Evolutionary conservation across 2,113 vertebrate genomes (phyloP).

Genomic region (Pterocles orientalis): DNA sequence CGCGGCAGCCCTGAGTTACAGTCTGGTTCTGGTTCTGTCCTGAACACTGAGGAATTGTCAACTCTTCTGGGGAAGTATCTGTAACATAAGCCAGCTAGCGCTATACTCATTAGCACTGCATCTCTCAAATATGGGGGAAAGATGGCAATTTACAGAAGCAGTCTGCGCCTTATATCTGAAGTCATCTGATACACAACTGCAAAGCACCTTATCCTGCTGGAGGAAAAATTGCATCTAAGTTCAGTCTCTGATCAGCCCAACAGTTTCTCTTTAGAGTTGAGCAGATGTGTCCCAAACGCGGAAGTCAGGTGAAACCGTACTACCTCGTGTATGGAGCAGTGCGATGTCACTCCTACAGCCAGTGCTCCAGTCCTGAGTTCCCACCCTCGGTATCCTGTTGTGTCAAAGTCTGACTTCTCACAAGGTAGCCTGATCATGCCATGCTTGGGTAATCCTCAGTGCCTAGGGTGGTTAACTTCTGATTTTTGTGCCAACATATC

Average conservation of each 20-base stretch:
- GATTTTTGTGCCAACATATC: background rate
- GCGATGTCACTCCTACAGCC: background rate
- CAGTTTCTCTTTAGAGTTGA: background rate
- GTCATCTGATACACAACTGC: accelerated
- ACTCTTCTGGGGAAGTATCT: background rate
- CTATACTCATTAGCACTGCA: background rate
- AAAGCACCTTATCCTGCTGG: background rate
- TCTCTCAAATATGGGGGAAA: background rate
- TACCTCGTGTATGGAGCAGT: background rate
- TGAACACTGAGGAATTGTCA: background rate
- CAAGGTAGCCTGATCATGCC: background rate
- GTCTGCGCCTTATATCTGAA: background rate
- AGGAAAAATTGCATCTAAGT: background rate
- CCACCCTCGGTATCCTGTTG: accelerated
- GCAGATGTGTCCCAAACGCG: too few species aligned
- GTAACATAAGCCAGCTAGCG: background rate
- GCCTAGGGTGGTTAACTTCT: background rate
- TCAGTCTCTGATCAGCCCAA: background rate
- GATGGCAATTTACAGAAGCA: background rate
- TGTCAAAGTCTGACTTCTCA: background rate
- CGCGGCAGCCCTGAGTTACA: too few species aligned
- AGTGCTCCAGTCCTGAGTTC: background rate
- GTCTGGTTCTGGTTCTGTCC: background rate
- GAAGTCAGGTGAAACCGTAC: background rate
- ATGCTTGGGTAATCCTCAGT: background rate